phyloP scores from a whole-genome alignment of 1,140 invertebrate species.

The Bombus cullumanus region DNA sequence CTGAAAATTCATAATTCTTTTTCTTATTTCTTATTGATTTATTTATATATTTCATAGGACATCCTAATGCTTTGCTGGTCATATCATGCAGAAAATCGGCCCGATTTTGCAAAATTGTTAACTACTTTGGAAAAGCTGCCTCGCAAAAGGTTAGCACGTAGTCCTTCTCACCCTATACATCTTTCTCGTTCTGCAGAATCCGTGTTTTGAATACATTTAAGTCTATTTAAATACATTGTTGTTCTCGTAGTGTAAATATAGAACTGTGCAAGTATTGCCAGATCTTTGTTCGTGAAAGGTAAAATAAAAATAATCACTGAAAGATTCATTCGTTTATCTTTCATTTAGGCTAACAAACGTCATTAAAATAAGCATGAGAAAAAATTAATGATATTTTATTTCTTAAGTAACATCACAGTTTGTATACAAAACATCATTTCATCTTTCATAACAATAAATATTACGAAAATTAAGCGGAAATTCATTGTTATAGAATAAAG shows the following conservation, averaged over 20 bases:
- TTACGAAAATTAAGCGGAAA: background rate
- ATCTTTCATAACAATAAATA: conserved; percentile 25
- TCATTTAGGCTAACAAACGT: conserved; percentile 25
- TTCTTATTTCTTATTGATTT: conserved; percentile 5
- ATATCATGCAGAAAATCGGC: conserved; percentile 91
- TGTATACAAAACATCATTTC: conserved; percentile 35
- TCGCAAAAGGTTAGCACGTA: conserved; percentile 96
- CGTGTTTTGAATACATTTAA: conserved; percentile 88
- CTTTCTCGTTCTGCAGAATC: conserved; percentile 96
- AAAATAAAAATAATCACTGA: conserved; percentile 71
- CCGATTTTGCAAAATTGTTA: conserved; percentile 94
- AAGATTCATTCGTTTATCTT: conserved; percentile 55
- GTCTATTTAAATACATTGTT: conserved; percentile 77
- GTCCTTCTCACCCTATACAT: conserved; percentile 98
- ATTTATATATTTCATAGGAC: conserved; percentile 87
- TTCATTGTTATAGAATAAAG: conserved; percentile 1
- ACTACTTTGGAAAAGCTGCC: conserved; percentile 95
- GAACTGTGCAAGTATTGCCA: conserved; percentile 73
- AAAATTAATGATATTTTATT: conserved; percentile 45
- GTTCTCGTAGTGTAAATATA: conserved; percentile 81
- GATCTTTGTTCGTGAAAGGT: conserved; percentile 76
- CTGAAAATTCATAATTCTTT: conserved; percentile 43
- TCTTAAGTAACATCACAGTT: conserved; percentile 37
- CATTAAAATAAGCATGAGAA: conserved; percentile 19
- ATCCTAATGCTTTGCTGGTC: conserved; percentile 99